These are phyloP conservation scores for Triplophysa bombifrons DNA, from an alignment of 2,797 vertebrate species.

Conservation along the genomic window DNA sequence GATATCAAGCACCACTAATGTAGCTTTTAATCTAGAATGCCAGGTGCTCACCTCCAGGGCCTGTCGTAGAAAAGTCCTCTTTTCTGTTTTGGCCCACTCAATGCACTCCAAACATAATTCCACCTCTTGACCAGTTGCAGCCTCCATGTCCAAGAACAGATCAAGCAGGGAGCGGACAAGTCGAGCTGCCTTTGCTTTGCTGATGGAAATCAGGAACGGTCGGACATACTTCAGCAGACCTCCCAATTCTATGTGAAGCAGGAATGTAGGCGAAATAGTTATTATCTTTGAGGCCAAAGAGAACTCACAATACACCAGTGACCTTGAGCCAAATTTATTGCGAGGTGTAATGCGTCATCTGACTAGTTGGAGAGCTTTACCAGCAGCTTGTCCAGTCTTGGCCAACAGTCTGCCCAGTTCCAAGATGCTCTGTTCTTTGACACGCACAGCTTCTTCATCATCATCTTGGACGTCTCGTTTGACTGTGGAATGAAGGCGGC, in stretches of 20 bases:
- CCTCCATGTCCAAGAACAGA: constrained; percentile 97
- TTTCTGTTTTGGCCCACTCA: constrained; percentile 96
- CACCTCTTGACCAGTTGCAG: constrained; percentile 96
- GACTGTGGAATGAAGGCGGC: constrained; percentile 72
- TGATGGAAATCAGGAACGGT: constrained; percentile 96
- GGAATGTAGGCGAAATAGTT: not conserved
- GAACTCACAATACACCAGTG: not conserved
- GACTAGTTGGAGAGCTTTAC: constrained; percentile 67
- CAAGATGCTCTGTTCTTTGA: constrained; percentile 98
- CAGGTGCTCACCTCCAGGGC: constrained; percentile 86
- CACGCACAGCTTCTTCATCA: constrained; percentile 93
- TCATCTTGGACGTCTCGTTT: constrained; percentile 95
- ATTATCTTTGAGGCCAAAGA: not conserved
- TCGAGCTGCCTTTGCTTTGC: constrained; percentile 95
- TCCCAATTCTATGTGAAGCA: constrained; percentile 83
- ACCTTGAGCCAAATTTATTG: not conserved
- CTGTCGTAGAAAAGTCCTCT: constrained; percentile 96
- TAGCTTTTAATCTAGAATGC: constrained; percentile 8
- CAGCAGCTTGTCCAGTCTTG: constrained; percentile 95
- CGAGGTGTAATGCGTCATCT: not conserved
- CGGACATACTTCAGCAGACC: constrained; percentile 94
- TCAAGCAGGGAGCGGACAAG: constrained; percentile 93
- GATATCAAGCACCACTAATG: not conserved
- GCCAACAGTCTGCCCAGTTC: constrained; percentile 92
- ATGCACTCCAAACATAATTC: constrained; percentile 96